Base-by-base conservation (phyloP, 2,797 vertebrate species). In the Chrysocyon brachyurus region DNA sequence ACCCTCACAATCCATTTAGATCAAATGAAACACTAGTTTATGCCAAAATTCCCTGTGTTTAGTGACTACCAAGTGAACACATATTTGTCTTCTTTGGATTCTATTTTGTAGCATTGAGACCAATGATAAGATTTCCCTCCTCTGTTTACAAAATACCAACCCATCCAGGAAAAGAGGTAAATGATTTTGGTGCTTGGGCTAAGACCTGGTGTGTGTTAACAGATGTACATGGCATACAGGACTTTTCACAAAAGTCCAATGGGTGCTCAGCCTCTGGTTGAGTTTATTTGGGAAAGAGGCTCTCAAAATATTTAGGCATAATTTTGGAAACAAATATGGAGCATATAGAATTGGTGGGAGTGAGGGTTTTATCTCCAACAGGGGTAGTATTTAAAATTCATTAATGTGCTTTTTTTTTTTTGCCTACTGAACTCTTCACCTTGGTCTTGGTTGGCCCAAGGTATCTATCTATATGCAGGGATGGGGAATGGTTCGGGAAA, bases 291-390 rank as follows among this genome's bases (percentile, higher is more conserved):
- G 63, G 24, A 81, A 94, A 79, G 12, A 79, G 21, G 8, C n/a
- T 90, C n/a, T 90, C 66, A 61, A 90, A 94, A 90, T 97, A 87
- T 72, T 92, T 87, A 61, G 36, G 66, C 54, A 68, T 2, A 7
- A 83, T 61, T 96, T 64, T 88, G 14, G 64, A 92, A 87, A 82
- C 56, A 94, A 95, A 91, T 66, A 46, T 9, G 22, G 49, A 88
- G 12, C 19, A 52, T 7, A 16, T 21, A 33, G 92, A 84, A 72
- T 86, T 36, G 26, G 8, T n/a, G 9, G 12, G 52, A 91, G 28
- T 36, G 12, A 7, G 11, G 12, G 8, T 54, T 61, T 49, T 31
- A 36, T 79, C 33, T 83, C 26, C 40, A 86, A 91, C 6, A 78
- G 49, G n/a, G 66, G 59, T 63, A 54, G 11, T 84, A 75, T 90